These are phyloP conservation scores for Aselliscus stoliczkanus DNA, from an alignment of 2,797 vertebrate genomes.

Conservation along the genomic window DNA sequence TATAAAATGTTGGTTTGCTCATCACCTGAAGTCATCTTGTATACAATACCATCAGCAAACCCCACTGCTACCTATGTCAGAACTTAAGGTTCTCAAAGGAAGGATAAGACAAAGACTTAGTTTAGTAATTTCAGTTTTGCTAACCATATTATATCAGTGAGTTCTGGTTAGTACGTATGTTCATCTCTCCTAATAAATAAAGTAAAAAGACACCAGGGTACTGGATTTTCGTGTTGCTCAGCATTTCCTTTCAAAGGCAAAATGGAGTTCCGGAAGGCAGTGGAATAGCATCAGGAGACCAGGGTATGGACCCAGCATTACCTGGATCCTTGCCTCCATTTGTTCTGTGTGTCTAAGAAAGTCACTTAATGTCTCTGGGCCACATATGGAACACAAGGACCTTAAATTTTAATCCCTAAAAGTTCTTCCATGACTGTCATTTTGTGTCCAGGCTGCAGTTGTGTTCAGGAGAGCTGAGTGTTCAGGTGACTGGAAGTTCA, in stretches of 20 bases:
- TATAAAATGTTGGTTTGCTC: neutral
- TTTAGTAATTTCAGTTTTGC: neutral
- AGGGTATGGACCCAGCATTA: neutral
- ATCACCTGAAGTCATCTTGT: neutral
- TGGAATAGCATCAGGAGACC: neutral
- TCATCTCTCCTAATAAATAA: neutral
- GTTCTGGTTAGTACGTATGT: neutral
- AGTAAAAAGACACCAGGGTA: neutral
- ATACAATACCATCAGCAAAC: neutral
- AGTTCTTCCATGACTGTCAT: neutral
- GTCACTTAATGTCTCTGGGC: neutral
- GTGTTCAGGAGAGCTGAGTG: neutral
- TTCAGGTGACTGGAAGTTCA: slow-evolving; percentile 47
- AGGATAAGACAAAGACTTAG: neutral
- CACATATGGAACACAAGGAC: neutral
- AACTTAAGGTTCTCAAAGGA: neutral
- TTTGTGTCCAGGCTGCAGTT: neutral
- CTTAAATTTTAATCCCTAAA: slow-evolving; percentile 33
- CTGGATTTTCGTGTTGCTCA: neutral
- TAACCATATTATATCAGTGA: neutral
- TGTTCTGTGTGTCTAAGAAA: neutral
- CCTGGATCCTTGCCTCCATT: neutral
- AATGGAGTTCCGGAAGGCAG: neutral
- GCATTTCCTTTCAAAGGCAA: neutral
- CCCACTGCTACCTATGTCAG: neutral